Evolutionary conservation across 2,888 invertebrate genomes (phyloP), one percentile per base, ranked within the genome.

Genomic region (Amphipyra tragopoginis): DNA sequence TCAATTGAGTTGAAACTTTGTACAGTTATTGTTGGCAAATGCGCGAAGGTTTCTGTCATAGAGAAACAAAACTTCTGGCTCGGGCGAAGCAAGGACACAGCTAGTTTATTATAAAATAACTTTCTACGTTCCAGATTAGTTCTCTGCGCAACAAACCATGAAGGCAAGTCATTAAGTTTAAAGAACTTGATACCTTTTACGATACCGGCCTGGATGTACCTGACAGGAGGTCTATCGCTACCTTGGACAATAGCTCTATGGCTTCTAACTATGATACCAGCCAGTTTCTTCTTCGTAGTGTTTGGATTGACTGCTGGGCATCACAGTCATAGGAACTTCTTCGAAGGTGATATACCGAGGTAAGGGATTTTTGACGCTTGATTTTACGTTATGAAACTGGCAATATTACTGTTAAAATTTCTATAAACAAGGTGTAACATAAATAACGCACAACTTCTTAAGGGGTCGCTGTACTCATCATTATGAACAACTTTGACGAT

Each of bases 251-350:
- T 96, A 0, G 68, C 83, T 0, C 79, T 95, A 48, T 97, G 97
- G 97, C 59, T 96, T 0, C 80, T 91, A 0, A 93, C 96, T 0
- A 72, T 95, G 6, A 47, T 95, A 15, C 75, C 93, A 0, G 90
- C 92, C 1, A 96, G 97, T 73, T 95, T 97, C 64, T 81, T 95
- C 11, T 97, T 98, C 80, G 92, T 93, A 3, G 62, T 96, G 0
- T 96, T 96, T 64, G 97, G 97, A 0, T 76, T 97, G 40, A 97
- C 96, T 69, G 98, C 97, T 3, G 97, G 97, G 0, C 98, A 98
- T 90, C 98, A 98, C 82, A 96, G 97, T 79, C 97, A 97, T 0
- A 96, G 96, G 36, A 96, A 97, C 61, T 97, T 97, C 87, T 98
- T 98, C 80, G 98, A 98, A 80, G 98, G 98, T 8, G 98, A 98